Conservation (phyloP, 2,888 invertebrate genomes). For the Lepidocyrtinus sp. region DNA sequence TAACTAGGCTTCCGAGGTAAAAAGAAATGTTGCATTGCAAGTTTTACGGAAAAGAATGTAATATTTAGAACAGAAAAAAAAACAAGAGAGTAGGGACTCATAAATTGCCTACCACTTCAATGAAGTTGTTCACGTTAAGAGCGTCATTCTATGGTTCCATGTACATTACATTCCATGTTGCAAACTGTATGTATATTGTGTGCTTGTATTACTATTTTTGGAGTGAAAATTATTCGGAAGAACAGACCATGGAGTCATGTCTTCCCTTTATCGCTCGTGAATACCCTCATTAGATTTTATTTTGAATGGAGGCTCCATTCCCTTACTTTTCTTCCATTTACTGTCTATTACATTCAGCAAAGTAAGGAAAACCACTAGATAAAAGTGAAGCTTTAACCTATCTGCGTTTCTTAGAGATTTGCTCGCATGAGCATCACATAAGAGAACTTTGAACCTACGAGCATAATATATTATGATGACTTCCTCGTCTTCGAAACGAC, state of each 20-base stretch:
- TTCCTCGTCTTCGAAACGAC: constrained; percentile 1
- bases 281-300: constrained; percentile 11
- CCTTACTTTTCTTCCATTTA: neutral
- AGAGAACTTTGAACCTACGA: neutral
- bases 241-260: neutral
- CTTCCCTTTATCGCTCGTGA: neutral
- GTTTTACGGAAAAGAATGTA: neutral
- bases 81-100: constrained; percentile 19
- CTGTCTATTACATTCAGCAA: constrained; percentile 6
- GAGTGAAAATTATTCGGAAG: too few relatives aligned
- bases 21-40: neutral
- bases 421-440: neutral
- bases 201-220: too few relatives aligned
- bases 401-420: neutral
- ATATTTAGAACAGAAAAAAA: neutral
- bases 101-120: constrained; percentile 58
- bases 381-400: neutral
- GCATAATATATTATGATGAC: constrained; percentile 3
- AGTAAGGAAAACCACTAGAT: neutral
- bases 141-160: constrained; percentile 32
- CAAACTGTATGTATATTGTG: too few relatives aligned
- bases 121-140: constrained; percentile 41
- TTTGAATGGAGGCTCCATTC: neutral
- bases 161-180: neutral
- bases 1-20: too few relatives aligned